Evolutionary conservation across 1,140 invertebrate genomes (phyloP).

Genomic region (Formica selysi): DNA sequence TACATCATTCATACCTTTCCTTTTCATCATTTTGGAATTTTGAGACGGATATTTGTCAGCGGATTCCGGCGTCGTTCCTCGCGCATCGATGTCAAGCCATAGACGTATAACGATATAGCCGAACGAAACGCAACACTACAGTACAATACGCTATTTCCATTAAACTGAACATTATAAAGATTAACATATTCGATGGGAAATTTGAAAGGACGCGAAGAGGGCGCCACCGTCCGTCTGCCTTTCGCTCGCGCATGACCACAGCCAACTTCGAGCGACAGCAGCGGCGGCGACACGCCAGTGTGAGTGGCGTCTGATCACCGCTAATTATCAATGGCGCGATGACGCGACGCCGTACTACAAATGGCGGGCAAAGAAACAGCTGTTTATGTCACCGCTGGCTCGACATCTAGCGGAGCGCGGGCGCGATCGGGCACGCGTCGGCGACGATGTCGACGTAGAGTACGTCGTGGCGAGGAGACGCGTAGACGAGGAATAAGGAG

Average conservation of each 20-base stretch:
- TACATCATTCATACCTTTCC: not conserved
- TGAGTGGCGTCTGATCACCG: not conserved
- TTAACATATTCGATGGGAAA: not conserved
- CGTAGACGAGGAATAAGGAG: slow-evolving; percentile 44
- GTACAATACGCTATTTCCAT: not conserved
- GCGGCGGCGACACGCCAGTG: not conserved
- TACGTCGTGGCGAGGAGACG: slow-evolving; percentile 43
- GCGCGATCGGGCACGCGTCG: slow-evolving; percentile 61
- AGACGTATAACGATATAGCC: not conserved
- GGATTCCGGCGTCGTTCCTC: not conserved
- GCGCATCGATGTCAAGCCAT: not conserved
- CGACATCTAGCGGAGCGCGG: slow-evolving; percentile 76
- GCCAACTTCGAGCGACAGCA: not conserved
- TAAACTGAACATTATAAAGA: not conserved
- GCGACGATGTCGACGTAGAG: slow-evolving; percentile 57
- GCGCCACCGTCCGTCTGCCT: not conserved
- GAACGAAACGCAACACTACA: not conserved
- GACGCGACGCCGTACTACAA: slow-evolving; percentile 47
- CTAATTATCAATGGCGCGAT: slow-evolving; percentile 66
- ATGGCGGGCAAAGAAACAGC: slow-evolving; percentile 74
- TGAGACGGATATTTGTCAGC: not conserved
- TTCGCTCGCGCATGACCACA: slow-evolving; percentile 13
- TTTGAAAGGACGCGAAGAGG: not conserved
- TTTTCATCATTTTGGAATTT: not conserved
- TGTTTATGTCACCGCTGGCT: slow-evolving; percentile 62